These are phyloP conservation scores for Poeciliopsis retropinna DNA, from an alignment of 2,113 vertebrate genomes.

Conservation along the genomic window DNA sequence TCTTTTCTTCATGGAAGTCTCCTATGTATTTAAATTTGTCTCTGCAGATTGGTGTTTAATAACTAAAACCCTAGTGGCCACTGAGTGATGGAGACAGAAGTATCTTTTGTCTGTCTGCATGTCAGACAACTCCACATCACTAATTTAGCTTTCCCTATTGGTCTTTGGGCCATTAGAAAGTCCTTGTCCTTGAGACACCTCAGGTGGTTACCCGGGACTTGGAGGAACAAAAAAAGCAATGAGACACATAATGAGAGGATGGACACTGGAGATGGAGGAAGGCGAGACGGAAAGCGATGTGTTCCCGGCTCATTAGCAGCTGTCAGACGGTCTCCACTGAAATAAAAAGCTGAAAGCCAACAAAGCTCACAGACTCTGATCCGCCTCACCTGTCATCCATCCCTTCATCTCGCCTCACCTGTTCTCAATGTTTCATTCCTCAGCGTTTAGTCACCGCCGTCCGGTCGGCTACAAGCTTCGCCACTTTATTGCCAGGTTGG, in stretches of 20 bases:
- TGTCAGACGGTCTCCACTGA: conserved; percentile 13
- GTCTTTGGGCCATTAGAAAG: conserved; percentile 5
- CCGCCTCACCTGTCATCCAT: conserved; percentile 16
- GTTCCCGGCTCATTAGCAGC: conserved; percentile 41
- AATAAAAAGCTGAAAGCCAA: conserved; percentile 29
- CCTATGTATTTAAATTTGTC: not conserved
- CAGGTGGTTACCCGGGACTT: not conserved
- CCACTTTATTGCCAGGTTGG: not conserved
- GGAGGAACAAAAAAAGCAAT: not conserved
- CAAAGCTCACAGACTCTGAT: conserved; percentile 23
- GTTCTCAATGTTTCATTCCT: conserved; percentile 1
- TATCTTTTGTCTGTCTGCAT: not conserved
- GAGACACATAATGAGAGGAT: conserved; percentile 2
- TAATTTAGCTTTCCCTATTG: conserved; percentile 6
- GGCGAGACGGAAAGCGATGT: not conserved
- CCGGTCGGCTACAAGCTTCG: not conserved
- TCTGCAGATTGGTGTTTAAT: not conserved
- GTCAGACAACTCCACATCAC: not conserved
- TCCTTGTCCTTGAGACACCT: conserved; percentile 24
- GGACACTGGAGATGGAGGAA: not conserved
- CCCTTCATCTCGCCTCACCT: conserved; percentile 1
- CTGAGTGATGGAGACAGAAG: not conserved
- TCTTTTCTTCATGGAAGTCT: too few relatives aligned
- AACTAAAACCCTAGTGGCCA: conserved; percentile 17
- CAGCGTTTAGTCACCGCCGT: conserved; percentile 13